A percentile compares a stretch with the other conserved stretches of the same genome.
Evolutionary conservation across 1,140 invertebrate genomes (phyloP).

Genomic region (Latrodectus geometricus): DNA sequence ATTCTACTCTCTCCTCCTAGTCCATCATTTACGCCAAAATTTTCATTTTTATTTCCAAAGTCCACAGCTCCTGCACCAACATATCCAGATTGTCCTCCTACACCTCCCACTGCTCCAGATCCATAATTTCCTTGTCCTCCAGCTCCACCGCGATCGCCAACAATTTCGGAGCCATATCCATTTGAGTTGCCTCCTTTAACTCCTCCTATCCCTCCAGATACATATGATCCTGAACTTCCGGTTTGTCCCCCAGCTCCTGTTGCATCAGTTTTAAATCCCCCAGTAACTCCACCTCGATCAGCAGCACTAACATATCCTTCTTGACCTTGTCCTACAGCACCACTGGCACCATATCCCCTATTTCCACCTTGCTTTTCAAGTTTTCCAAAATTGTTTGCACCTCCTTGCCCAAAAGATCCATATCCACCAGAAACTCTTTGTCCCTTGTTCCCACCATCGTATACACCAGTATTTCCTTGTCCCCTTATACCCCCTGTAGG

Average conservation of each 20-base stretch:
- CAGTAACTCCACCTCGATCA: neutral
- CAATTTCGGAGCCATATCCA: no score
- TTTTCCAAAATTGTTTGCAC: neutral
- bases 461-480: no score
- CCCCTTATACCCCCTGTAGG: neutral
- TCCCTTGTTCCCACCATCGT: neutral
- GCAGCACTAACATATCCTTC: neutral
- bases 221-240: neutral
- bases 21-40: neutral
- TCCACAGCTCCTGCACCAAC: neutral
- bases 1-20: neutral
- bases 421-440: neutral
- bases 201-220: neutral
- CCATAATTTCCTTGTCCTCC: no score
- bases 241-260: neutral
- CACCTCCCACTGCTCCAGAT: neutral
- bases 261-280: neutral
- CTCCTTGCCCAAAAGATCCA: neutral
- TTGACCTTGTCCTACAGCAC: neutral
- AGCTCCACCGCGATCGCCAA: no score
- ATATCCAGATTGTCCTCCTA: neutral
- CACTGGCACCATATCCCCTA: slow-evolving; percentile 7
- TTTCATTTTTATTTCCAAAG: no score
- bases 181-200: no score
- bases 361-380: neutral